These are phyloP conservation scores for Drosophila mimetica DNA, from an alignment of 2,888 invertebrate genomes.

Conservation along the genomic window DNA sequence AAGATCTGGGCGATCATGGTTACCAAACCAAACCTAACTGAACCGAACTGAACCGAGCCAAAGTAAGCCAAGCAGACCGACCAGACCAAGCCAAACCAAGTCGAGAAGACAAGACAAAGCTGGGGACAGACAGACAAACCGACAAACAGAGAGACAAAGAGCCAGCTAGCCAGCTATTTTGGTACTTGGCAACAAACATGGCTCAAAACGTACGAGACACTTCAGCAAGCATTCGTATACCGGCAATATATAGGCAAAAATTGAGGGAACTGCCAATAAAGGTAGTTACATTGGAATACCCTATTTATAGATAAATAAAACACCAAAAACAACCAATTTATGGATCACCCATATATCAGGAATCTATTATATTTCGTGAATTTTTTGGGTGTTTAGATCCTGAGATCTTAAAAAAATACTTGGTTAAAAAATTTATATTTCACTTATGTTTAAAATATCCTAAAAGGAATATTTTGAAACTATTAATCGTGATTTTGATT, in stretches of 20 bases:
- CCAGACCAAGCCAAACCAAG: conserved; percentile 39
- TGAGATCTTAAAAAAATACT: too few relatives aligned
- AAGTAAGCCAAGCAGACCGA: conserved; percentile 7
- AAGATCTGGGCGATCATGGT: conserved; percentile 68
- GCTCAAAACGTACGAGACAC: conserved; percentile 55
- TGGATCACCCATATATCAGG: too few relatives aligned
- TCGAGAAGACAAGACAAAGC: conserved; percentile 19
- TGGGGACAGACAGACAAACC: conserved; percentile 47
- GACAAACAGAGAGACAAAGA: conserved; percentile 48
- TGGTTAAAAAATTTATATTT: not conserved
- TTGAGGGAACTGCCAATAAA: not conserved
- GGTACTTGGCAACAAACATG: conserved; percentile 71
- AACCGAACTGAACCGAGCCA: conserved; percentile 5
- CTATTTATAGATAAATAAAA: not conserved
- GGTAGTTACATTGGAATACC: not conserved
- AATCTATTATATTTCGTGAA: too few relatives aligned
- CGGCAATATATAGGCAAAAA: conserved; percentile 55
- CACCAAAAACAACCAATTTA: too few relatives aligned
- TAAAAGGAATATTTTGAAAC: too few relatives aligned
- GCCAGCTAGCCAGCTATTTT: conserved; percentile 56
- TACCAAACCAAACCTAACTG: conserved; percentile 55
- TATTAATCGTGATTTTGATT: too few relatives aligned
- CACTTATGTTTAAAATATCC: too few relatives aligned
- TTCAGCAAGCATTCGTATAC: conserved; percentile 61
- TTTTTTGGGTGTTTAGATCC: too few relatives aligned